Base-by-base conservation (phyloP, 2,113 vertebrate genomes). In the Stegastes partitus region DNA sequence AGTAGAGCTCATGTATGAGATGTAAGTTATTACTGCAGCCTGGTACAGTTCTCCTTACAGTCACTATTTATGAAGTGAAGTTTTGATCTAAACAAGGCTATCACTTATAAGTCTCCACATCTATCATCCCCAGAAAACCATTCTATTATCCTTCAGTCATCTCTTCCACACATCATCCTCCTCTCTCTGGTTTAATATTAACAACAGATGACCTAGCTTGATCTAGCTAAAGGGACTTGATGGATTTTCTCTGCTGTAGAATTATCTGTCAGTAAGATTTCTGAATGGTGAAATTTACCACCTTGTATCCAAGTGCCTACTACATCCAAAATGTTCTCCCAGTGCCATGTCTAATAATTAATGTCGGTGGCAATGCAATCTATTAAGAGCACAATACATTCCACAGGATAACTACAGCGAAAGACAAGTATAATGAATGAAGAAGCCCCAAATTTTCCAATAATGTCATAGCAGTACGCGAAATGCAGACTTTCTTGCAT, bases 11-110 rank as follows among this genome's bases (percentile, higher is more conserved):
- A 62, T 19, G 23, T 31, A 22, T 31, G 34, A 66, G 59, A 74
- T 63, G 21, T 14, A 55, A 58, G 56, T 87, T 74, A 78, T 31
- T 73, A 53, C 78, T 74, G 78, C 82, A 68, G 55, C 44, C 42
- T 45, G 34, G 44, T 64, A 39, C 65, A 71, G 55, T 14, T 22
- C 37, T 57, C 66, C 5, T 21, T 11, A 22, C 49, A 68, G 57
- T 44, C 28, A 55, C 39, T 37, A 55, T 70, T 73, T 49, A 62
- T n/a, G 23, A 77, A 58, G 39, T 23, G 22, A 64, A 67, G 25
- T 51, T 66, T 57, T 57, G 44, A 64, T 39, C 45, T 34, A 56
- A 75, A 72, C 45, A 74, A 58, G 55, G 10, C 50, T 25, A 58
- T 67, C 26, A 62, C 10, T 70, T 57, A 18, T 21, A 51, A 49